phyloP scores from a whole-genome alignment of 23 tunicate genomes.

The Styela clava region DNA sequence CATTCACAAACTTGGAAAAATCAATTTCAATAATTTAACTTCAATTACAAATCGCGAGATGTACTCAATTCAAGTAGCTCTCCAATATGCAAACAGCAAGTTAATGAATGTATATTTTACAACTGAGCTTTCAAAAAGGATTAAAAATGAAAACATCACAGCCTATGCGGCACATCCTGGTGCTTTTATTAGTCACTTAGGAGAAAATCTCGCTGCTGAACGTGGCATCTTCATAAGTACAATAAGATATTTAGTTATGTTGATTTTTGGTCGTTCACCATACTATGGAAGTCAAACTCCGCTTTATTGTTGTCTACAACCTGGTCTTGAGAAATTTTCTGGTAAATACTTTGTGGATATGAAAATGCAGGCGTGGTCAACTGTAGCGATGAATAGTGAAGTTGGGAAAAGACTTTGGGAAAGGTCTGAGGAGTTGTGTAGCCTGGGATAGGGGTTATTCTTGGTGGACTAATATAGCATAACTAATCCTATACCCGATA shows the following conservation, averaged over 20 bases:
- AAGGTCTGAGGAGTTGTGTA: slow-evolving; percentile 3
- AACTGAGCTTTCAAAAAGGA: not conserved
- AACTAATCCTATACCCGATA: too few relatives aligned
- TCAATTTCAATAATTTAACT: not conserved
- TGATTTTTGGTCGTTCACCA: not conserved
- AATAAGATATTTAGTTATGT: not conserved
- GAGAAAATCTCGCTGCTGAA: not conserved
- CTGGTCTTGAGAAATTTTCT: slow-evolving; percentile 2
- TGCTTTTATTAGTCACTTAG: not conserved
- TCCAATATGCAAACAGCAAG: not conserved
- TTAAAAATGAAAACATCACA: not conserved
- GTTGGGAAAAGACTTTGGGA: slow-evolving; percentile 13
- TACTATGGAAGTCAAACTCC: slow-evolving; percentile 21
- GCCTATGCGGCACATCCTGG: slow-evolving; percentile 27
- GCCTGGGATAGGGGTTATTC: not conserved
- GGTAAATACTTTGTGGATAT: slow-evolving; percentile 1
- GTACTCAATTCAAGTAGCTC: not conserved
- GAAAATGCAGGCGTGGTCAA: not conserved
- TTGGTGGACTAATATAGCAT: too few relatives aligned
- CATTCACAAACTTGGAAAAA: slow-evolving; percentile 9
- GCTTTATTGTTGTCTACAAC: slow-evolving; percentile 10
- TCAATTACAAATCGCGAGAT: not conserved
- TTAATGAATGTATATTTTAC: not conserved
- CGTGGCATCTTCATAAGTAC: not conserved
- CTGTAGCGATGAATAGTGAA: not conserved